Evolutionary conservation across 2,888 invertebrate genomes (phyloP), one percentile per base, ranked within the genome.

Genomic region (Altica lythri): DNA sequence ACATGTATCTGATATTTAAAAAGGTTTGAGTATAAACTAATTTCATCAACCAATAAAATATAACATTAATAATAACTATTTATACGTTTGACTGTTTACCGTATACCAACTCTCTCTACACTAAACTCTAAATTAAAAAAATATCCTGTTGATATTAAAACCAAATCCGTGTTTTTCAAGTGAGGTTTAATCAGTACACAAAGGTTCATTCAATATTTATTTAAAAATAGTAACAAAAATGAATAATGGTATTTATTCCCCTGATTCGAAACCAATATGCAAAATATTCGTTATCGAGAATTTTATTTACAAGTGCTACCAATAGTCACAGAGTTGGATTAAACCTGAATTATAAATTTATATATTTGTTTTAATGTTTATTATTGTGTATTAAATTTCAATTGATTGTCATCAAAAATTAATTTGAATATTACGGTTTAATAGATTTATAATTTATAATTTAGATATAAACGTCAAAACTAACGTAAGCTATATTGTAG

Each of bases 241-340:
- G 13, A 22, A 40, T 22, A 40, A 40, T 40, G 40, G 22, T 40
- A 40, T 40, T 40, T 40, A 40, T 22, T 22, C 22, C 12, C n/a
- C 12, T 8, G 22, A 40, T 22, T 40, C 12, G 10, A 22, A 22
- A 6, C 22, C 10, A 40, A 22, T 40, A 40, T 25, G 40, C 25
- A 40, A 40, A 40, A 40, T 40, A 22, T 40, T 40, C 40, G 6
- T 12, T 22, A 40, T 22, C 14, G 14, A 13, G 13, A 6, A 14
- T 19, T 40, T 40, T 40, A 22, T 22, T 19, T 13, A n/a, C 16
- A 34, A 14, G n/a, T n/a, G n/a, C n/a, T n/a, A n/a, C n/a, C n/a
- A n/a, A n/a, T n/a, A 10, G 3, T 10, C n/a, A 29, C 29, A 29
- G 29, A 10, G 10, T 29, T 29, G 29, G 29, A 3, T 10, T 10